Evolutionary conservation across 2,797 vertebrate species (phyloP), one percentile per base, ranked within the genome.

Genomic region (Neostethus bicornis): DNA sequence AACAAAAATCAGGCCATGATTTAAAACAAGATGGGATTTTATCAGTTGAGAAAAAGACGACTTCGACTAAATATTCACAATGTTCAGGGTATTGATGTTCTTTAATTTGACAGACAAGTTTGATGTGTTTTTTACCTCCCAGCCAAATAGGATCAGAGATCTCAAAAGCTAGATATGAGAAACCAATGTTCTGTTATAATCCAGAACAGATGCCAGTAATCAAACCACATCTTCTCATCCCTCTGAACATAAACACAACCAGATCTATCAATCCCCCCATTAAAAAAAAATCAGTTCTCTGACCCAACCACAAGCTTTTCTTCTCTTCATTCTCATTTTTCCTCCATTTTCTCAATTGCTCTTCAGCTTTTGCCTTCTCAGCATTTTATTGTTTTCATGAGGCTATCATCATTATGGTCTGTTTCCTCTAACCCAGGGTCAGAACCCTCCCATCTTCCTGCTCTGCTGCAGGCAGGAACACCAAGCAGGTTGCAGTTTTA

Each of bases 161-260:
- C 61, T 66, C 57, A 66, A 48, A 61, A 24, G 28, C 55, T 59
- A 61, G 56, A 55, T 7, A 71, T 39, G 66, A 55, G 31, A 70
- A 62, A 28, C 58, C 52, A 71, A 62, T 63, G 71, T 58, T 73
- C 56, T 25, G 37, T 65, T 43, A 19, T 20, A 46, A 50, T 70
- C 77, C 58, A 69, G 70, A 85, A 88, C 90, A 91, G 76, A 89
- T 90, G 90, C 89, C 75, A 80, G 79, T 81, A 77, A 87, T 88
- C 88, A 59, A 20, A 55, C 45, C 21, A 81, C 66, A 81, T 83
- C 51, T 70, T 51, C 70, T 57, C 64, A 66, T 83, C 70, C 75
- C 68, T 75, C 66, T 46, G 39, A 80, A 44, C 50, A 64, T 14
- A 77, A 62, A 54, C 55, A 37, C 25, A 52, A 55, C 69, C 70